Conservation (phyloP, 1,140 invertebrate species). For the Heliconius hewitsoni region DNA sequence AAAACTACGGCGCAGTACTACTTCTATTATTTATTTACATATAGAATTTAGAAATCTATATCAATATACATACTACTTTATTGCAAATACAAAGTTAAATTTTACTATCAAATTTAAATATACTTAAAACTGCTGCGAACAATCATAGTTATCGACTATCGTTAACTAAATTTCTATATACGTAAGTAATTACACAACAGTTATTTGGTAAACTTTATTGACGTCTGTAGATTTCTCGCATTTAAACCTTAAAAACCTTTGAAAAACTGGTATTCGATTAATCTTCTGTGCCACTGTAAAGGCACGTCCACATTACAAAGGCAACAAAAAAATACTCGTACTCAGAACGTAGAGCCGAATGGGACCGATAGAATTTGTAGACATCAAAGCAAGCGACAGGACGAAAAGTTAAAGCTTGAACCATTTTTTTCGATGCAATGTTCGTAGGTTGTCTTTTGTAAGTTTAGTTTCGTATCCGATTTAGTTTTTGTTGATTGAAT, state of each 20-base stretch:
- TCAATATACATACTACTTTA: too few species aligned
- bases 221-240: background rate
- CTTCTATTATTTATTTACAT: too few species aligned
- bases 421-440: slow-evolving; percentile 7
- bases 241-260: slow-evolving; percentile 11
- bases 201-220: slow-evolving; percentile 6
- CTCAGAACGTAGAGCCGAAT: slow-evolving; percentile 14
- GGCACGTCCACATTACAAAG: slow-evolving; percentile 20
- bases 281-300: slow-evolving; percentile 20
- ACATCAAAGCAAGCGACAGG: slow-evolving; percentile 25
- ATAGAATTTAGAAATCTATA: too few species aligned
- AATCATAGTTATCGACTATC: background rate
- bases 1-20: too few species aligned
- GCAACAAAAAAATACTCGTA: slow-evolving; percentile 10
- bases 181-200: background rate
- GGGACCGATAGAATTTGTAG: slow-evolving; percentile 19
- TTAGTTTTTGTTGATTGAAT: slow-evolving; percentile 10
- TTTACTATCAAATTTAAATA: background rate
- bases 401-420: slow-evolving; percentile 18
- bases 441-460: slow-evolving; percentile 1
- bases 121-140: background rate
- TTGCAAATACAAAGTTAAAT: too few species aligned
- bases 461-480: slow-evolving; percentile 3
- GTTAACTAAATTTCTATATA: background rate
- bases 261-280: slow-evolving; percentile 20